Evolutionary conservation across 2,113 vertebrate genomes (phyloP), one percentile per base, ranked within the genome.

Genomic region (Clupea harengus): DNA sequence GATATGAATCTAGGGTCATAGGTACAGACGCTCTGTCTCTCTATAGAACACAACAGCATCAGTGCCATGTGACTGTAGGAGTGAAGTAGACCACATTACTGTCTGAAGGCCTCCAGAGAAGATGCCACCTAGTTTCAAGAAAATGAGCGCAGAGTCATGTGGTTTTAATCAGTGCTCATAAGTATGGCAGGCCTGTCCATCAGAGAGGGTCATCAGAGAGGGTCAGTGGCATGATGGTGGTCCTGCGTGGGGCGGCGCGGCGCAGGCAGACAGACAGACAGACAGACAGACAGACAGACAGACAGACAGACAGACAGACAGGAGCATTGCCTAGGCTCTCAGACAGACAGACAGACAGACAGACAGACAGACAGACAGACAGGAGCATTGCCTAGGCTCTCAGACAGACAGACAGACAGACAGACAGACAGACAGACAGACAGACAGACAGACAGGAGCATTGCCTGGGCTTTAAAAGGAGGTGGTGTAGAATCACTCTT

Each of bases 281-380:
- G 39, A 39, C 39, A 39, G 39, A 39, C 39, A 39, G 39, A 39
- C 39, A 39, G 39, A 39, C 39, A 39, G 39, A 39, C 39, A 39
- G 39, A 39, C 39, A 39, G 39, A 39, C 39, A 39, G 39, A 39
- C 39, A 39, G 39, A 39, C 57, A 72, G 10, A 10, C n/a, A 13
- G 25, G 6, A 72, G 64, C 10, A 7, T 72, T 4, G 88, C 82
- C 82, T 83, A 7, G 83, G 89, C 89, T 86, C 84, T 89, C 89
- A 78, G 39, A 39, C 39, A 39, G 39, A 39, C 39, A 39, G 39
- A 39, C 39, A 39, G 39, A 39, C 39, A 39, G 39, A 39, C 39
- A 39, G 39, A 39, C 39, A 39, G 39, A 39, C 39, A 39, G 39
- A 39, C 39, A 39, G 39, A 39, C 57, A 72, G 10, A 10, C n/a